Evolutionary conservation across 2,113 vertebrate species (phyloP).

Genomic region (Halcyon senegalensis): DNA sequence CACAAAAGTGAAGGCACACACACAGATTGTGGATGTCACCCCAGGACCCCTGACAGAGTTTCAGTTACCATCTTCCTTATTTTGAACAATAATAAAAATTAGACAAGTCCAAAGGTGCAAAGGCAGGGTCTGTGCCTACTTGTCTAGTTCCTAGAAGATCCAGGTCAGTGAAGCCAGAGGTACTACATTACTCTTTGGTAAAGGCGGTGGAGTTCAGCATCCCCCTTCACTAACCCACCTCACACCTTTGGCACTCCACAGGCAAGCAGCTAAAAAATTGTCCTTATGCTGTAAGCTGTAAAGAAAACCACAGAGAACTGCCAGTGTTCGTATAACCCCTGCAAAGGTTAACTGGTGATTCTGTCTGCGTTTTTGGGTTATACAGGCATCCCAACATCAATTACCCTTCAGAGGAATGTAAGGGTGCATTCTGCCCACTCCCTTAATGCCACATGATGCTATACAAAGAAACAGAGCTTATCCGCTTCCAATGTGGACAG

Average conservation of each 20-base stretch:
- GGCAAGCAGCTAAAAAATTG: neutral
- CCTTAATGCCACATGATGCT: neutral
- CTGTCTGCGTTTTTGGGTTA: neutral
- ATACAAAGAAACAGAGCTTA: neutral
- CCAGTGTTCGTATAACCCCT: neutral
- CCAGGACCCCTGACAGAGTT: neutral
- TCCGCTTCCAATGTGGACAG: neutral
- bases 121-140: neutral
- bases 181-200: neutral
- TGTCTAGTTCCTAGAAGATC: neutral
- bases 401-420: neutral
- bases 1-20: neutral
- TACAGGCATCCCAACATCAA: neutral
- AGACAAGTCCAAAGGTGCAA: neutral
- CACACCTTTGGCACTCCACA: neutral
- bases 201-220: neutral
- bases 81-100: neutral
- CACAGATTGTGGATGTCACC: neutral
- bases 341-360: neutral
- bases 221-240: neutral
- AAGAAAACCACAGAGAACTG: neutral
- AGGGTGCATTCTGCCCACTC: neutral
- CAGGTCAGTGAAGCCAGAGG: neutral
- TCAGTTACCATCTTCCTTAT: neutral
- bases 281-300: neutral